phyloP scores from a whole-genome alignment of 2,113 vertebrate species.

The Colaptes auratus region DNA sequence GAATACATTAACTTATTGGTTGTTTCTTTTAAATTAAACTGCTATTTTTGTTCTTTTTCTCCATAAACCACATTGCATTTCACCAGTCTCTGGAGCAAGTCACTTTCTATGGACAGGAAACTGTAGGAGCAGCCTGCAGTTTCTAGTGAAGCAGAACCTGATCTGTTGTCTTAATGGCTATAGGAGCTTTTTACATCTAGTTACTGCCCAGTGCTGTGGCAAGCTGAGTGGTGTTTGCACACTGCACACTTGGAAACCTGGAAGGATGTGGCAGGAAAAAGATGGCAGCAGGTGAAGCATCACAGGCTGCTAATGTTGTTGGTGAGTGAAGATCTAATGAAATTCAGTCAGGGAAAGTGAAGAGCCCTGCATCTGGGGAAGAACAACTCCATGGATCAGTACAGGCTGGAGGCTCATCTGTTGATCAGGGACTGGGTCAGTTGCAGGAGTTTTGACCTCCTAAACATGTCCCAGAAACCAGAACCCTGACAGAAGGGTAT shows the following conservation, averaged over 20 bases:
- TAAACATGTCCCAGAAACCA: neutral
- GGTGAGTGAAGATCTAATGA: neutral
- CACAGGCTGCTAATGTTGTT: neutral
- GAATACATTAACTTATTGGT: neutral
- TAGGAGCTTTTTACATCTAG: neutral
- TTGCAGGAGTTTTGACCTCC: neutral
- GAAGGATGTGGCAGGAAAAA: no score
- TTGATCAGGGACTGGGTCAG: neutral
- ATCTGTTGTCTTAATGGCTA: neutral
- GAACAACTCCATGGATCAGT: no score
- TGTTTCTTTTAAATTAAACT: neutral
- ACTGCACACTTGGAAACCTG: neutral
- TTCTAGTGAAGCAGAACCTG: neutral
- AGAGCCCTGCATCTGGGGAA: no score
- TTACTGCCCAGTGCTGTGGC: neutral
- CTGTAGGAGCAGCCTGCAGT: neutral
- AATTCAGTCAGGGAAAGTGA: no score
- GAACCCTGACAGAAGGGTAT: neutral
- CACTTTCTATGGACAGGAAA: fast-evolving
- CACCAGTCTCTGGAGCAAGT: neutral
- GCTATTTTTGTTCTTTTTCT: neutral
- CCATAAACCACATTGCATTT: neutral
- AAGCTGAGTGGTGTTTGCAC: neutral
- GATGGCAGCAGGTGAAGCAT: neutral
- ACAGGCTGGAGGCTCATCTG: no score